These are phyloP conservation scores for Hirundichthys speculiger DNA, from an alignment of 2,113 vertebrate species.

Conservation along the genomic window DNA sequence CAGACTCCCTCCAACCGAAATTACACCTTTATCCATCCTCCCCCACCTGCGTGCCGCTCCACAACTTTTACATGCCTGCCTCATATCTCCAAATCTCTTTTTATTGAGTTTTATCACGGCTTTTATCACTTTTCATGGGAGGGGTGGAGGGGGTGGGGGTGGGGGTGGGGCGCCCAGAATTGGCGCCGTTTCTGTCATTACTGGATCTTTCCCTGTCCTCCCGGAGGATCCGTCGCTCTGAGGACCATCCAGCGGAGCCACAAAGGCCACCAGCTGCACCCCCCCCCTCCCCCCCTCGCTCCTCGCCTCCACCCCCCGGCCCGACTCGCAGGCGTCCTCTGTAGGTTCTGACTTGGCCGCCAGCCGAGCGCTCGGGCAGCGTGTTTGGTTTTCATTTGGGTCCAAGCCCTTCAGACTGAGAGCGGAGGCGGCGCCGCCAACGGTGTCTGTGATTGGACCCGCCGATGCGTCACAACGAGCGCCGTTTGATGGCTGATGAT, in stretches of 20 bases:
- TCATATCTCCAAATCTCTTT: slow-evolving; percentile 74
- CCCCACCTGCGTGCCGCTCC: slow-evolving; percentile 57
- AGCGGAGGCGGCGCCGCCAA: slow-evolving; percentile 35
- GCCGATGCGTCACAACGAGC: slow-evolving; percentile 55
- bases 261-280: slow-evolving; percentile 84
- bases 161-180: slow-evolving; percentile 76
- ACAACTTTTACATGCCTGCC: slow-evolving; percentile 48
- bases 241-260: slow-evolving; percentile 75
- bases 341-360: slow-evolving; percentile 56
- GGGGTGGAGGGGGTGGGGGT: slow-evolving; percentile 53
- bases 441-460: slow-evolving; percentile 67
- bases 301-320: slow-evolving; percentile 36
- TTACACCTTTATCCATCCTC: slow-evolving; percentile 64
- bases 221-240: slow-evolving; percentile 68
- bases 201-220: slow-evolving; percentile 67
- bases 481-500: slow-evolving; percentile 59
- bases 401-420: slow-evolving; percentile 38
- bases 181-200: slow-evolving; percentile 83
- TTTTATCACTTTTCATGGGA: slow-evolving; percentile 80
- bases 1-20: slow-evolving; percentile 52
- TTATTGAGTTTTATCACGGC: slow-evolving; percentile 78
- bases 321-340: slow-evolving; percentile 52
- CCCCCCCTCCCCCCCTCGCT: slow-evolving; percentile 51
- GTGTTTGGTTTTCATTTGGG: slow-evolving; percentile 54
- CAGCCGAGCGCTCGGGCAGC: slow-evolving; percentile 36